Percentiles rank a stretch among this genome's conserved stretches.
Evolutionary conservation across 2,797 vertebrate species (phyloP).

Genomic region (Columba guinea): DNA sequence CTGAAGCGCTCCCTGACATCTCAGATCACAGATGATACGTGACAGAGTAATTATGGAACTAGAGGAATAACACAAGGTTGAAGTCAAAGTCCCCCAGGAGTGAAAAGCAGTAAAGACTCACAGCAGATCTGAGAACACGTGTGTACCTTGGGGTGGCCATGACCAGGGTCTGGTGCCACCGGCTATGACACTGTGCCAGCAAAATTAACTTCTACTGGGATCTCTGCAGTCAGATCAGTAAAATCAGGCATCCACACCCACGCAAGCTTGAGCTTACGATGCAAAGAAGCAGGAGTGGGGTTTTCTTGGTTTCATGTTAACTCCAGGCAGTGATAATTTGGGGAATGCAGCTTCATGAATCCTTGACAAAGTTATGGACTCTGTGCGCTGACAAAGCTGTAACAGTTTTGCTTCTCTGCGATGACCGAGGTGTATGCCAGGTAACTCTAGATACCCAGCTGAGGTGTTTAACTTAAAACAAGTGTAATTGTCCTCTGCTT

Average conservation of each 20-base stretch:
- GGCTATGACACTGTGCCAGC: background rate
- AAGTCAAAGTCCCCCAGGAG: constrained; percentile 4
- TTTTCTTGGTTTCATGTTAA: background rate
- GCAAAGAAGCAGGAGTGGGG: background rate
- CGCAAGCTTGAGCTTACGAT: background rate
- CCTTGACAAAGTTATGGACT: background rate
- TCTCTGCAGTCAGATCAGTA: background rate
- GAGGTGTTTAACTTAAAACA: background rate
- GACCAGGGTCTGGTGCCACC: background rate
- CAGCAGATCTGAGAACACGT: background rate
- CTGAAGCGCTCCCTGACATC: constrained; percentile 7
- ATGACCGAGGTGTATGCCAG: background rate
- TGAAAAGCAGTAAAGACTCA: background rate
- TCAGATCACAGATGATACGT: constrained; percentile 2
- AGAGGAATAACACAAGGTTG: constrained; percentile 12
- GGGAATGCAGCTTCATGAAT: background rate
- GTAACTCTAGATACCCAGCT: background rate
- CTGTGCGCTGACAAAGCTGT: rapidly evolving
- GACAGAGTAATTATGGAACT: constrained; percentile 17
- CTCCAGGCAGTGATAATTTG: background rate
- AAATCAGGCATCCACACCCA: background rate
- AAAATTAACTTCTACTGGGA: background rate
- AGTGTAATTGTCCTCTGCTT: background rate
- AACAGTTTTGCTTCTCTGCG: background rate
- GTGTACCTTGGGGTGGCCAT: background rate